Evolutionary conservation across 2,888 invertebrate species (phyloP).

Genomic region (Sesia apiformis): DNA sequence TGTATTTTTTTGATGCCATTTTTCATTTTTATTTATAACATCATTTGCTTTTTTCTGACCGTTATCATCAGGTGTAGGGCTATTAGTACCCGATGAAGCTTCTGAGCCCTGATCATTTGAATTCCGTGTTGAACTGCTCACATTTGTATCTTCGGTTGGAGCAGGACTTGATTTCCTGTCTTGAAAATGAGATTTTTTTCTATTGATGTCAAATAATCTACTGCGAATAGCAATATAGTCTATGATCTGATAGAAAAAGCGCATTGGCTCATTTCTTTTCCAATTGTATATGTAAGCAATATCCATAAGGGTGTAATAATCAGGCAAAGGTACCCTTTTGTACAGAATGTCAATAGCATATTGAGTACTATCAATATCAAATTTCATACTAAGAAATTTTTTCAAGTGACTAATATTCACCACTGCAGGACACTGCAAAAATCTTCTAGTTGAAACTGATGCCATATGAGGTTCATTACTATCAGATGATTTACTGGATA

Average conservation of each 20-base stretch:
- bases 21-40: slow-evolving; percentile 26
- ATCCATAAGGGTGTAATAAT: slow-evolving; percentile 94
- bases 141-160: slow-evolving; percentile 49
- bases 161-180: slow-evolving; percentile 50
- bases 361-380: slow-evolving; percentile 82
- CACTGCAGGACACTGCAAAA: slow-evolving; percentile 92
- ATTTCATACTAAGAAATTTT: slow-evolving; percentile 90
- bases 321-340: slow-evolving; percentile 87
- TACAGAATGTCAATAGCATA: slow-evolving; percentile 88
- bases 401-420: slow-evolving; percentile 92
- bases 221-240: slow-evolving; percentile 75
- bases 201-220: slow-evolving; percentile 68
- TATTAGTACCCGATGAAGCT: slow-evolving; percentile 61
- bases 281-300: slow-evolving; percentile 96
- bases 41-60: slow-evolving; percentile 33
- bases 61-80: slow-evolving; percentile 58
- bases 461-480: slow-evolving; percentile 51
- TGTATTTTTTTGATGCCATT: slow-evolving; percentile 20
- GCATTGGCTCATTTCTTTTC: slow-evolving; percentile 89
- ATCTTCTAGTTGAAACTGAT: slow-evolving; percentile 76
- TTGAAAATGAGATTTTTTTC: slow-evolving; percentile 45
- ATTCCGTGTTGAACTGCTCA: slow-evolving; percentile 47
- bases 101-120: slow-evolving; percentile 56
- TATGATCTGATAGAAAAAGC: slow-evolving; percentile 82
- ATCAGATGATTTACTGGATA: slow-evolving; percentile 68